Evolutionary conservation across 2,113 vertebrate species (phyloP).

Genomic region (Epinephelus lanceolatus): DNA sequence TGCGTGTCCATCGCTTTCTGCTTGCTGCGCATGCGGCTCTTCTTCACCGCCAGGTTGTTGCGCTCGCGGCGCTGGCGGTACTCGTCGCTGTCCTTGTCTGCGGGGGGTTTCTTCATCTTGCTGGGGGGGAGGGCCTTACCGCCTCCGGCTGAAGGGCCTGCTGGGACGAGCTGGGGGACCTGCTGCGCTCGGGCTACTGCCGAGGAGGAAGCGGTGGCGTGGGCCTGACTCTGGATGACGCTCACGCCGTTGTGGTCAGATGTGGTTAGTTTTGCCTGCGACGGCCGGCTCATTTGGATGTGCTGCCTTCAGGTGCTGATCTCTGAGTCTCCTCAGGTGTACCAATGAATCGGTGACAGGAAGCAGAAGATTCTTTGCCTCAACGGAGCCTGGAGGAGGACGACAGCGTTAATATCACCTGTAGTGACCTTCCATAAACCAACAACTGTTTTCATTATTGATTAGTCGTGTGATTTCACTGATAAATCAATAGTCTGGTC

Average conservation of each 20-base stretch:
- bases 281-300: slow-evolving; percentile 94
- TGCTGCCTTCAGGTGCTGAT: slow-evolving; percentile 55
- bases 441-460: too few species aligned
- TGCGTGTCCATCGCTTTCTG: slow-evolving; percentile 98
- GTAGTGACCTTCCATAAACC: too few species aligned
- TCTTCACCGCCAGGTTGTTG: slow-evolving; percentile 99
- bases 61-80: slow-evolving; percentile 94
- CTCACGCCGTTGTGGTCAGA: slow-evolving; percentile 89
- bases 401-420: neutral
- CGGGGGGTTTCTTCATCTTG: slow-evolving; percentile 89
- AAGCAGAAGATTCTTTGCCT: neutral
- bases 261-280: slow-evolving; percentile 83
- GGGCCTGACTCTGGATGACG: slow-evolving; percentile 88
- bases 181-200: slow-evolving; percentile 84
- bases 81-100: slow-evolving; percentile 95
- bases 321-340: slow-evolving; percentile 52
- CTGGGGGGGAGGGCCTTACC: slow-evolving; percentile 90
- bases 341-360: neutral
- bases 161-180: slow-evolving; percentile 90
- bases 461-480: too few species aligned
- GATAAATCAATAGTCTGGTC: too few species aligned
- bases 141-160: slow-evolving; percentile 80
- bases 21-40: slow-evolving; percentile 97
- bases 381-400: slow-evolving; percentile 2
- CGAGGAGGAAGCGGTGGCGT: slow-evolving; percentile 71